Evolutionary conservation across 2,113 vertebrate species (phyloP).

Genomic region (Pipra filicauda): DNA sequence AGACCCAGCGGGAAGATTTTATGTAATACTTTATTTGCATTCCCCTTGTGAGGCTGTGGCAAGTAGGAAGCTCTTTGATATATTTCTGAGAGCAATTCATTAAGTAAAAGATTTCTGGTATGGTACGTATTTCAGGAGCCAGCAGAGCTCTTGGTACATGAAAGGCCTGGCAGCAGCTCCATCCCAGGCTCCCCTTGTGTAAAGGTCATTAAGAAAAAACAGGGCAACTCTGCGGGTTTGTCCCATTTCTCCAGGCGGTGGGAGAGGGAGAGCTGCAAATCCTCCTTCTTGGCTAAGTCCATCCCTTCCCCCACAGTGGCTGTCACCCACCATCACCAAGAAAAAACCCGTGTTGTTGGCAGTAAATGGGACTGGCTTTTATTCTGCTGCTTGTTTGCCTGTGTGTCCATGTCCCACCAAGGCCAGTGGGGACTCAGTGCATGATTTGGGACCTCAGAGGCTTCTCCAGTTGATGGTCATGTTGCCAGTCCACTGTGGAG

Average conservation of each 20-base stretch:
- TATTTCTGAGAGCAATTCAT: conserved; percentile 24
- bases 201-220: not conserved
- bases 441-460: too few relatives aligned
- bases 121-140: not conserved
- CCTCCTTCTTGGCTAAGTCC: not conserved
- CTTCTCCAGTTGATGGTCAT: not conserved
- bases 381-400: not conserved
- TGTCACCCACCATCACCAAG: not conserved
- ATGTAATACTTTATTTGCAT: conserved; percentile 46
- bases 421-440: not conserved
- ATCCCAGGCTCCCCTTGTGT: not conserved
- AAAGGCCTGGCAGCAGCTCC: not conserved
- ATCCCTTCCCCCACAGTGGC: not conserved
- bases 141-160: not conserved
- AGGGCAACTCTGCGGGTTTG: not conserved
- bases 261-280: not conserved
- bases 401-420: not conserved
- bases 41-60: not conserved
- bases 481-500: not conserved
- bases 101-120: not conserved
- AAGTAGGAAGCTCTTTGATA: conserved; percentile 33
- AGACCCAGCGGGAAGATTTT: conserved; percentile 41
- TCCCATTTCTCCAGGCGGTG: not conserved
- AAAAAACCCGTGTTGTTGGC: not conserved
- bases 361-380: not conserved